phyloP scores from a whole-genome alignment of 1,140 invertebrate species.

The Pseudomyrmex cubaensis region DNA sequence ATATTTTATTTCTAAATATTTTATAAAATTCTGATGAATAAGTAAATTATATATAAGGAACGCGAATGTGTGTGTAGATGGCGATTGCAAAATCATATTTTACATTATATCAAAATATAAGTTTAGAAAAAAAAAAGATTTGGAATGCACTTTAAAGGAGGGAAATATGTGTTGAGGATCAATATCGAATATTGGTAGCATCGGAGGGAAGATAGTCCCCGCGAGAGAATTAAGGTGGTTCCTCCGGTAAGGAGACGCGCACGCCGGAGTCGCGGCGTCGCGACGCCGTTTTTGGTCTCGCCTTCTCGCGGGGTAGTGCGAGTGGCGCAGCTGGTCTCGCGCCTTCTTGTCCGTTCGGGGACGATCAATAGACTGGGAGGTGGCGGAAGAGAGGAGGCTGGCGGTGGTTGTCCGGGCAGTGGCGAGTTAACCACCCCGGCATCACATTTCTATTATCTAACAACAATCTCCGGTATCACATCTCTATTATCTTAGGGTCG shows the following conservation, averaged over 20 bases:
- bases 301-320: constrained; percentile 40
- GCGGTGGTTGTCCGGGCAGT: constrained; percentile 63
- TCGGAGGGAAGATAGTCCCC: too few relatives aligned
- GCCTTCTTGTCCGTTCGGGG: constrained; percentile 61
- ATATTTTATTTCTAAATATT: too few relatives aligned
- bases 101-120: too few relatives aligned
- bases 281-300: constrained; percentile 47
- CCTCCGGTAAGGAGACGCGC: not conserved
- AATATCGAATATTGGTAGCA: too few relatives aligned
- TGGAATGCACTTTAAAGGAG: too few relatives aligned
- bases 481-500: constrained; percentile 43
- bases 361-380: constrained; percentile 75
- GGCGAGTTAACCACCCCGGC: constrained; percentile 58
- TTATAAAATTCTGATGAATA: too few relatives aligned
- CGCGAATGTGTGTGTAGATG: too few relatives aligned
- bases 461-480: constrained; percentile 48
- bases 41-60: too few relatives aligned
- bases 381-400: constrained; percentile 52
- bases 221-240: too few relatives aligned
- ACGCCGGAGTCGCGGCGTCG: constrained; percentile 22
- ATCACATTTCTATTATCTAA: constrained; percentile 64
- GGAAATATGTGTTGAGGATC: too few relatives aligned
- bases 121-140: too few relatives aligned
- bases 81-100: too few relatives aligned
- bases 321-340: constrained; percentile 70